Evolutionary conservation across 2,888 invertebrate species (phyloP).

Genomic region (Mycogona germanica): DNA sequence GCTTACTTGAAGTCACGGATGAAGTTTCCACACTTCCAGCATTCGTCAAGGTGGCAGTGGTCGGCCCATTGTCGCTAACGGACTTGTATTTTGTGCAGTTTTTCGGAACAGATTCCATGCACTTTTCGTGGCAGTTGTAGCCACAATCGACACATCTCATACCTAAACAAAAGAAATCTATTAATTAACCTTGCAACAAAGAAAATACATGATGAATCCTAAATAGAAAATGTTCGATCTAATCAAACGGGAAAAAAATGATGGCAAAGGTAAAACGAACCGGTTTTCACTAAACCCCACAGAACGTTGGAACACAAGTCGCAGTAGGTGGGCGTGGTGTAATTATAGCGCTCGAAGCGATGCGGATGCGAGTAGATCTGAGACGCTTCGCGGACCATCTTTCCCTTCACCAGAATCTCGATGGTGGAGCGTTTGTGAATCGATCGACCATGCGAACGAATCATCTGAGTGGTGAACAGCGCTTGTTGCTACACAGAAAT

Average conservation of each 20-base stretch:
- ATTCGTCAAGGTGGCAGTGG: conserved; percentile 21
- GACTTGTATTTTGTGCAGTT: conserved; percentile 35
- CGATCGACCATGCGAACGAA: conserved; percentile 69
- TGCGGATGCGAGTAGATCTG: conserved; percentile 57
- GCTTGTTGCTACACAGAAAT: conserved; percentile 60
- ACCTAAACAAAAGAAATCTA: conserved; percentile 33
- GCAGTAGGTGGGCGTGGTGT: conserved; percentile 75
- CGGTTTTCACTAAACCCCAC: conserved; percentile 78
- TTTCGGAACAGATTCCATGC: conserved; percentile 72
- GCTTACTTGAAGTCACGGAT: conserved; percentile 54
- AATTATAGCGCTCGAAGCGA: conserved; percentile 74
- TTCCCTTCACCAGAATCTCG: conserved; percentile 76
- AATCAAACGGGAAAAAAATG: neutral
- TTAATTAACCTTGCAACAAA: neutral
- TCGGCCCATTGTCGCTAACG: conserved; percentile 23
- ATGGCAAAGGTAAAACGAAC: conserved; percentile 23
- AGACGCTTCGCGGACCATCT: conserved; percentile 40
- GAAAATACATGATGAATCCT: neutral
- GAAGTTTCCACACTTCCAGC: conserved; percentile 32
- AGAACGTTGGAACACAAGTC: conserved; percentile 78
- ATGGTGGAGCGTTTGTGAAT: conserved; percentile 82
- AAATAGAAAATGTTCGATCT: neutral
- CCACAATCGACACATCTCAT: conserved; percentile 80
- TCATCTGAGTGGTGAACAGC: conserved; percentile 73
- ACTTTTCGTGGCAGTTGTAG: conserved; percentile 90